phyloP scores from a whole-genome alignment of 2,113 vertebrate genomes.

The Lontra canadensis region DNA sequence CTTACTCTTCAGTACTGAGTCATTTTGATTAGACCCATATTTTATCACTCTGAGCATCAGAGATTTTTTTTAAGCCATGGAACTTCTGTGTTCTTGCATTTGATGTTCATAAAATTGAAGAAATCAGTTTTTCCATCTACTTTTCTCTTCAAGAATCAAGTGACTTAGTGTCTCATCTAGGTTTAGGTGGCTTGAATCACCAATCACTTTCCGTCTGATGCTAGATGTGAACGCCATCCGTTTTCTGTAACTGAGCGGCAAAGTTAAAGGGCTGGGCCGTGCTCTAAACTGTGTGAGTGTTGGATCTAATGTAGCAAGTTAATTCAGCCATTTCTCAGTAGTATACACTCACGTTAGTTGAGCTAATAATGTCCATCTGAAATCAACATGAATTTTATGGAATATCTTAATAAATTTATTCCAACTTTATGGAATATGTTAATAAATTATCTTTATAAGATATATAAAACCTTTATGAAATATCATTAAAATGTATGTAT shows the following conservation, averaged over 20 bases:
- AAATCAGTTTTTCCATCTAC: slow-evolving; percentile 41
- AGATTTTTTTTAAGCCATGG: slow-evolving; percentile 52
- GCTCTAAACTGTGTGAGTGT: slow-evolving; percentile 62
- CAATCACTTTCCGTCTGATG: slow-evolving; percentile 44
- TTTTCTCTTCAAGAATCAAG: slow-evolving; percentile 48
- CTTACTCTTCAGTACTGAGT: slow-evolving; percentile 78
- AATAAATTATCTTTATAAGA: slow-evolving; percentile 35
- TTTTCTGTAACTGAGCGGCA: slow-evolving; percentile 67
- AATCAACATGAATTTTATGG: slow-evolving; percentile 60
- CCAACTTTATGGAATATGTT: slow-evolving; percentile 33
- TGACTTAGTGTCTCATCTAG: not conserved
- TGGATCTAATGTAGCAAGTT: slow-evolving; percentile 71
- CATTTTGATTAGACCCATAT: slow-evolving; percentile 82
- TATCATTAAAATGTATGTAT: too few relatives aligned
- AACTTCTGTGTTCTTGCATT: slow-evolving; percentile 42
- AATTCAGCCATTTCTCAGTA: slow-evolving; percentile 75
- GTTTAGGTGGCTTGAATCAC: slow-evolving; percentile 36
- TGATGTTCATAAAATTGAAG: slow-evolving; percentile 61
- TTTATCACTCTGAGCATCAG: slow-evolving; percentile 79
- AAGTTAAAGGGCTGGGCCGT: slow-evolving; percentile 61
- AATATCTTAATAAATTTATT: slow-evolving; percentile 32
- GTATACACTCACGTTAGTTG: slow-evolving; percentile 56
- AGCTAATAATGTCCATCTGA: slow-evolving; percentile 67
- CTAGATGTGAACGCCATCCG: slow-evolving; percentile 23
- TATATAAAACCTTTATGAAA: slow-evolving; percentile 18